Base-by-base conservation (phyloP, 2,888 invertebrate genomes). In the Autographa gamma region DNA sequence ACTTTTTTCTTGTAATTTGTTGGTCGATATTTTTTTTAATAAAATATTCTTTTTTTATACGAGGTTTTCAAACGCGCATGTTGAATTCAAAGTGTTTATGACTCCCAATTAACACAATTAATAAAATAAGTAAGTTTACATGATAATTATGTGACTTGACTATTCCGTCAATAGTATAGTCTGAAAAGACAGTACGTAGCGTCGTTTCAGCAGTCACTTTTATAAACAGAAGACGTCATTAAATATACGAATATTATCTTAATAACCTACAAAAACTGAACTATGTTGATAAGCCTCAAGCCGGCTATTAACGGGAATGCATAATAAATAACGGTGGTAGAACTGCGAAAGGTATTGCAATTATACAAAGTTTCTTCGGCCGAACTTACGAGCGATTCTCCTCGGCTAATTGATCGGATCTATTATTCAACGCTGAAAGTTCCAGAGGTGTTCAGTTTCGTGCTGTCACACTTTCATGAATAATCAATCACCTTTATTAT, bases 321-420 rank as follows among this genome's bases (percentile, higher is more conserved):
- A 85, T 86, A 90, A 87, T 88, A 87, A 87, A 84, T 86, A 83
- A 82, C 78, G 82, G 78, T 85, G 82, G 83, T 78, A 73, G 84
- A 80, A 85, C 86, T 87, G 81, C 64, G 86, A 85, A 87, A 87
- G 88, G 87, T 89, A 88, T 88, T 88, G 89, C 90, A 90, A 90
- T 91, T 91, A 89, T 85, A 90, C 84, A 84, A 90, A 91, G 87
- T 88, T 88, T 81, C 82, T 74, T 59, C 80, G 83, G 79, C 79
- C 83, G 81, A 90, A 90, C 87, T 91, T 87, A 77, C 83, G 80
- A 79, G 80, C 85, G 79, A 83, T 84, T 81, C 81, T 84, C 74
- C 67, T 71, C 76, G 74, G 87, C 89, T 93, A 93, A 93, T 93
- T 93, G 91, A 93, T 92, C 90, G 88, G 85, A 88, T 92, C 92